Evolutionary conservation across 2,113 vertebrate genomes (phyloP).

Genomic region (Rhabdornis inornatus): DNA sequence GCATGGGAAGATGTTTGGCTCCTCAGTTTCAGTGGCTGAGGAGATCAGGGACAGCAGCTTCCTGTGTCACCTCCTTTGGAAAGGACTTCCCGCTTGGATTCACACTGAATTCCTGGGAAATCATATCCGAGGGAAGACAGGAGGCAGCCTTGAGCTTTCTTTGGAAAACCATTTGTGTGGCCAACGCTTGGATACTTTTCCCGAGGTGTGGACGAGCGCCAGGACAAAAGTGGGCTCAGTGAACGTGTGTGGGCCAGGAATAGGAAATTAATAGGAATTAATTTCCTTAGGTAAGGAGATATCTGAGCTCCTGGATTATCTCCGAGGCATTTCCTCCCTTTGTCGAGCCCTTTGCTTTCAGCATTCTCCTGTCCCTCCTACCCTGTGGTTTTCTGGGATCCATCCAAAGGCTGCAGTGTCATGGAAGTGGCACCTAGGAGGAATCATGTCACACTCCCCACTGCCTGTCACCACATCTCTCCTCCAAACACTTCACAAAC

Average conservation of each 20-base stretch:
- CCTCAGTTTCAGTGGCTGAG: neutral
- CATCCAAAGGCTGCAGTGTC: neutral
- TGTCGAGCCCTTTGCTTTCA: neutral
- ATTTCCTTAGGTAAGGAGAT: conserved; percentile 14
- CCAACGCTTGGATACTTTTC: neutral
- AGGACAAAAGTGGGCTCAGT: neutral
- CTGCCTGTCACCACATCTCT: neutral
- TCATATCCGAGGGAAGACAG: neutral
- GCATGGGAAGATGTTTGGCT: neutral
- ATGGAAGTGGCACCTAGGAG: neutral
- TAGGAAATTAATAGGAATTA: neutral
- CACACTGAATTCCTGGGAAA: neutral
- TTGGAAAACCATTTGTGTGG: neutral
- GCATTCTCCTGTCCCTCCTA: neutral
- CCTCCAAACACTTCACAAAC: neutral
- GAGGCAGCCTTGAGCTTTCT: neutral
- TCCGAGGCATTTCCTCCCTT: conserved; percentile 30
- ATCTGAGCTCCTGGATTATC: neutral
- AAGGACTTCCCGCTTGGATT: neutral
- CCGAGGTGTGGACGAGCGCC: neutral
- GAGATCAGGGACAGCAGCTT: neutral
- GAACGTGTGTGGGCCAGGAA: neutral
- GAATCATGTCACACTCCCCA: rapidly evolving
- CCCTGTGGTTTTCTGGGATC: neutral
- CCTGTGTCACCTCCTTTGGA: neutral